These are phyloP conservation scores for Tragelaphus strepsiceros DNA, from an alignment of 2,113 vertebrate genomes.

Conservation along the genomic window DNA sequence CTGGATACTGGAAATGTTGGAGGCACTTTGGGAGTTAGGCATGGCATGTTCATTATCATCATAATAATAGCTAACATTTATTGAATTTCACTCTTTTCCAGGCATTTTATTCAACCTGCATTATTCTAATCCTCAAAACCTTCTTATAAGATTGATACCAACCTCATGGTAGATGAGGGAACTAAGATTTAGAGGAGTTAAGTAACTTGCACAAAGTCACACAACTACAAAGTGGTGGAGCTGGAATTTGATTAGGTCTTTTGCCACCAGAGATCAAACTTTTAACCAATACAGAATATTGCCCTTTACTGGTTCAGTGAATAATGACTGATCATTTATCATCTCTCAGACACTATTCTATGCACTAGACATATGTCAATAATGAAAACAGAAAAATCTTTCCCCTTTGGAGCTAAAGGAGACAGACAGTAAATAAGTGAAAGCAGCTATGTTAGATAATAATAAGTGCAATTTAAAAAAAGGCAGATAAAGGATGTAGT, in stretches of 20 bases:
- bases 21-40: background rate
- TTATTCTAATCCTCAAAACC: conserved; percentile 16
- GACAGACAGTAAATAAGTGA: background rate
- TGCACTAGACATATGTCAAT: background rate
- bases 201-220: background rate
- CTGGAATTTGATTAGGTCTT: conserved; percentile 15
- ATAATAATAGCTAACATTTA: background rate
- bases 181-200: conserved; percentile 17
- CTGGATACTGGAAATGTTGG: background rate
- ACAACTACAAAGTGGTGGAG: background rate
- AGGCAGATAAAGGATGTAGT: background rate
- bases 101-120: background rate
- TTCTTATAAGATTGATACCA: background rate
- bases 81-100: background rate
- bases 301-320: background rate
- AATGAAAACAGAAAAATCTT: conserved; percentile 2
- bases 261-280: background rate
- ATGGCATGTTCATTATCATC: background rate
- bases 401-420: background rate
- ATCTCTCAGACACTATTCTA: background rate
- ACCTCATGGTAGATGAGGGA: background rate
- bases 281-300: background rate
- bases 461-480: background rate
- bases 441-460: background rate
- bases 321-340: background rate